These are phyloP conservation scores for Scolopax mira DNA, from an alignment of 2,113 vertebrate genomes.

Conservation along the genomic window DNA sequence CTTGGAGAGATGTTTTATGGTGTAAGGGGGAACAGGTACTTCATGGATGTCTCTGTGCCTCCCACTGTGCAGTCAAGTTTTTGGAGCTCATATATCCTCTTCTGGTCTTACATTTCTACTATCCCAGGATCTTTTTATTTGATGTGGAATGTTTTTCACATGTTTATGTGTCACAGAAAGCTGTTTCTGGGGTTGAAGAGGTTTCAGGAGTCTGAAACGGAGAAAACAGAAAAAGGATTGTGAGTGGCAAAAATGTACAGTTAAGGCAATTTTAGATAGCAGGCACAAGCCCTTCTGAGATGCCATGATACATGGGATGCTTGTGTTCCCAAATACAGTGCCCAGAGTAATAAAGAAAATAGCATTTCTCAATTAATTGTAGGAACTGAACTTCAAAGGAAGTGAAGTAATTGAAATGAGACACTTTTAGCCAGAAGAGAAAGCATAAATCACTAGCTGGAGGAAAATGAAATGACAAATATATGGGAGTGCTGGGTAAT, in stretches of 20 bases:
- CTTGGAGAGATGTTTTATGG: background rate
- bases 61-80: background rate
- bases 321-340: background rate
- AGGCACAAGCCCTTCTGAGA: background rate
- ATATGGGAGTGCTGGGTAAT: background rate
- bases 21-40: fast-evolving
- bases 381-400: slow-evolving; percentile 11
- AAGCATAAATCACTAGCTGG: background rate
- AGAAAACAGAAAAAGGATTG: background rate
- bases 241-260: background rate
- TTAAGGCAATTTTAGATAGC: background rate
- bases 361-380: background rate
- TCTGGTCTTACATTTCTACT: background rate
- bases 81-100: background rate
- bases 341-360: background rate
- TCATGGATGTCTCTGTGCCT: background rate
- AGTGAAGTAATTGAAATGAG: slow-evolving; percentile 16
- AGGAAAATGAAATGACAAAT: slow-evolving; percentile 20
- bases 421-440: background rate
- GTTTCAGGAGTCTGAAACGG: background rate
- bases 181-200: background rate
- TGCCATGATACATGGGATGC: background rate
- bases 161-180: background rate
- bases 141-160: background rate
- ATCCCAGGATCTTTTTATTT: background rate